Percentiles rank a stretch among this genome's conserved stretches.
Conservation (phyloP, 1,140 invertebrate genomes). For the Centruroides vittatus region DNA sequence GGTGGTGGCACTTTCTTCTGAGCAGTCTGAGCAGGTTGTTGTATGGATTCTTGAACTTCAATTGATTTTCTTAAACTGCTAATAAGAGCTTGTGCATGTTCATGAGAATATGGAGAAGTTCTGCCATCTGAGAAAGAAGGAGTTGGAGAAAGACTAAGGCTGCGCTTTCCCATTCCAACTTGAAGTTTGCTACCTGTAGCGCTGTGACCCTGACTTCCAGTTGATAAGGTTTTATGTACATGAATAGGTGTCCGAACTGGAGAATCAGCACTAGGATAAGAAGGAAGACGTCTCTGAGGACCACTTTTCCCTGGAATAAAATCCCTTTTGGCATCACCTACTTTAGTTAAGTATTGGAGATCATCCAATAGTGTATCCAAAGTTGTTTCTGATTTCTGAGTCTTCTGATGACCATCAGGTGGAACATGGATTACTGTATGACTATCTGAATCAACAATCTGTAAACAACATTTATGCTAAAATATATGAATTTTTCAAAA, state of each 20-base stretch:
- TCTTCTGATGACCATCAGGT: conserved; percentile 27
- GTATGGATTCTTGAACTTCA: too few relatives aligned
- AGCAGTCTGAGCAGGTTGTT: conserved; percentile 1
- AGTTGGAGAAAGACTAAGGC: background rate
- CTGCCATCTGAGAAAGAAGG: background rate
- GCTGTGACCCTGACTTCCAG: background rate
- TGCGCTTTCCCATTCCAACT: background rate
- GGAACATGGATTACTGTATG: conserved; percentile 20
- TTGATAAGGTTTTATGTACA: background rate
- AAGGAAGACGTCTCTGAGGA: conserved; percentile 8
- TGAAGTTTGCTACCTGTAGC: background rate
- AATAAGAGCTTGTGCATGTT: background rate
- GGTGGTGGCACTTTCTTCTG: conserved; percentile 52
- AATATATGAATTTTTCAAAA: too few relatives aligned
- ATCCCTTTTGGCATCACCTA: conserved; percentile 6
- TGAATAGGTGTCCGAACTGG: conserved; percentile 13
- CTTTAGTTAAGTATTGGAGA: conserved; percentile 53
- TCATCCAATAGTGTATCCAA: conserved; percentile 90
- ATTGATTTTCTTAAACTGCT: too few relatives aligned
- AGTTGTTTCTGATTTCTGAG: conserved; percentile 61
- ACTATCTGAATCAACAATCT: conserved; percentile 8
- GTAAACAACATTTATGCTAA: conserved; percentile 15
- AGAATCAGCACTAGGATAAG: conserved; percentile 14
- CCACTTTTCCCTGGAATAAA: conserved; percentile 12
- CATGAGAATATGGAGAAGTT: background rate